phyloP scores from a whole-genome alignment of 2,888 invertebrate species.

The Drosophila conformis region DNA sequence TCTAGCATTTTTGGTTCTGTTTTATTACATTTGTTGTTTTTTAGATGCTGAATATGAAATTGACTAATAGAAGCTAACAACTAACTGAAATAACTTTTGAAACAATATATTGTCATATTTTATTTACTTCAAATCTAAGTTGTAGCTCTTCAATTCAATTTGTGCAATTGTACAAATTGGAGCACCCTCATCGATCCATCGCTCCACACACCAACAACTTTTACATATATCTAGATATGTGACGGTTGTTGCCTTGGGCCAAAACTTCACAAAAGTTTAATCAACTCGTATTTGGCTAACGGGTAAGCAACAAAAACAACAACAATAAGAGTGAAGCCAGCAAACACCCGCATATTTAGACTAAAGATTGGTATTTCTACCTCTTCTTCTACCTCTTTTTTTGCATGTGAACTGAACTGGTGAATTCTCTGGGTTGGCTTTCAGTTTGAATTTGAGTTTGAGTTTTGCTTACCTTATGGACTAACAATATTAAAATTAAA shows the following conservation, averaged over 20 bases:
- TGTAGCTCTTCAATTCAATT: slow-evolving; percentile 1
- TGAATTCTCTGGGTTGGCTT: slow-evolving; percentile 25
- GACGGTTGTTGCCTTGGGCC: slow-evolving; percentile 34
- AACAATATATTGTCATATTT: neutral
- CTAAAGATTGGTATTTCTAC: slow-evolving; percentile 17
- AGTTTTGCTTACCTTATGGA: slow-evolving; percentile 82
- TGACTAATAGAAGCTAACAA: neutral
- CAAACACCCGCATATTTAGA: slow-evolving; percentile 66
- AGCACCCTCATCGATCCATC: slow-evolving; percentile 48
- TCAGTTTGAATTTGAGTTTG: slow-evolving; percentile 1
- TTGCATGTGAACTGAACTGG: slow-evolving; percentile 34
- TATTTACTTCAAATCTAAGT: neutral
- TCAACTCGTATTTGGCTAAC: slow-evolving; percentile 55
- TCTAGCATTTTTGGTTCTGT: neutral
- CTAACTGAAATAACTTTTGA: neutral
- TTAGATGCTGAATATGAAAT: neutral
- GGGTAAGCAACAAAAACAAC: slow-evolving; percentile 31
- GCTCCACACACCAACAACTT: slow-evolving; percentile 35
- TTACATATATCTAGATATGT: neutral
- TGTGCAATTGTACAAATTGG: slow-evolving; percentile 21
- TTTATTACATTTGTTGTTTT: neutral
- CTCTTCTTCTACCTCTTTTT: slow-evolving; percentile 21
- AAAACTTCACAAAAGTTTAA: slow-evolving; percentile 41
- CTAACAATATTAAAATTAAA: slow-evolving; percentile 83
- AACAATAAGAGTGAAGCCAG: slow-evolving; percentile 12